Evolutionary conservation across 2,797 vertebrate species (phyloP).

Genomic region (Pseudochirops cupreus): DNA sequence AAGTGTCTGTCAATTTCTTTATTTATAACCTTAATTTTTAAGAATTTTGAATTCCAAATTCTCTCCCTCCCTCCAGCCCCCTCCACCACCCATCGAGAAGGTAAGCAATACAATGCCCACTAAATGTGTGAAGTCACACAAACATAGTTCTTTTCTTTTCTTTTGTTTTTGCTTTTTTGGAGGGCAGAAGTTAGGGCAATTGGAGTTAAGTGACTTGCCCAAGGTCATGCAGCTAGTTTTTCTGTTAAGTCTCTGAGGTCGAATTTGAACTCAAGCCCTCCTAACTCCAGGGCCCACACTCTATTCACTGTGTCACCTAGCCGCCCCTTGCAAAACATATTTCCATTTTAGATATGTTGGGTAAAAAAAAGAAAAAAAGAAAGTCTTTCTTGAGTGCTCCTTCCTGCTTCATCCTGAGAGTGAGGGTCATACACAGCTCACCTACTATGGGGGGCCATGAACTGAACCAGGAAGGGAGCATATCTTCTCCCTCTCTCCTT

Average conservation of each 20-base stretch:
- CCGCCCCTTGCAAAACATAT: neutral
- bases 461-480: neutral
- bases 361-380: neutral
- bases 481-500: neutral
- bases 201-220: too few relatives aligned
- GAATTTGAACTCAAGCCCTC: too few relatives aligned
- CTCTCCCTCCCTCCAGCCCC: neutral
- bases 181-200: too few relatives aligned
- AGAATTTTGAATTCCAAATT: neutral
- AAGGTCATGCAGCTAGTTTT: too few relatives aligned
- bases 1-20: neutral
- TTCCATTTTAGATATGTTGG: neutral
- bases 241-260: too few relatives aligned
- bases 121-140: neutral
- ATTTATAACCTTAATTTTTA: neutral
- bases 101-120: neutral
- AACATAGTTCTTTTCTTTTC: neutral
- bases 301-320: too few relatives aligned
- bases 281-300: too few relatives aligned
- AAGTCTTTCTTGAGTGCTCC: neutral
- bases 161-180: too few relatives aligned
- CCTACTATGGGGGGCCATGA: neutral
- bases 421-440: neutral
- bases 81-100: neutral
- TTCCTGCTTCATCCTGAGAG: neutral